Evolutionary conservation across 1,140 invertebrate genomes (phyloP).

Genomic region (Saccostrea glomerata): DNA sequence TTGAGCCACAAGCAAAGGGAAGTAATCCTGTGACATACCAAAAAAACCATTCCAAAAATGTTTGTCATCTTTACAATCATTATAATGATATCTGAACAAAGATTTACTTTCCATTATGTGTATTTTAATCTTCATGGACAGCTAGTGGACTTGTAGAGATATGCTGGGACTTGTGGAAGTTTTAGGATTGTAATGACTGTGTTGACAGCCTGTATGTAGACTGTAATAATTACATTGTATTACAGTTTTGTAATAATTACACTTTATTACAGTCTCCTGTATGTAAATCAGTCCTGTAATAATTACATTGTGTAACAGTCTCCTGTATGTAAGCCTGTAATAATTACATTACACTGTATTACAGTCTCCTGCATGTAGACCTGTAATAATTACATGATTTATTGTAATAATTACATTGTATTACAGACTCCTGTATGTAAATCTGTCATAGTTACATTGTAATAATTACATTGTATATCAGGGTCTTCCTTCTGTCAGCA

Average conservation of each 20-base stretch:
- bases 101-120: neutral
- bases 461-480: neutral
- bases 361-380: no score
- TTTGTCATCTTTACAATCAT: neutral
- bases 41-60: constrained; percentile 8
- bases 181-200: neutral
- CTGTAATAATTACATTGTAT: neutral
- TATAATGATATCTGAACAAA: neutral
- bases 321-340: no score
- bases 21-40: neutral
- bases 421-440: no score
- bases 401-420: no score
- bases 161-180: neutral
- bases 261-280: no score
- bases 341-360: no score
- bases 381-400: no score
- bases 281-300: no score
- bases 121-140: neutral
- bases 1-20: neutral
- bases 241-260: no score
- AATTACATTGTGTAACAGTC: no score
- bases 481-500: neutral
- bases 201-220: neutral
- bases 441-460: no score
- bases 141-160: neutral